These are phyloP conservation scores for Mythimna loreyi DNA, from an alignment of 2,888 invertebrate genomes.

Conservation along the genomic window DNA sequence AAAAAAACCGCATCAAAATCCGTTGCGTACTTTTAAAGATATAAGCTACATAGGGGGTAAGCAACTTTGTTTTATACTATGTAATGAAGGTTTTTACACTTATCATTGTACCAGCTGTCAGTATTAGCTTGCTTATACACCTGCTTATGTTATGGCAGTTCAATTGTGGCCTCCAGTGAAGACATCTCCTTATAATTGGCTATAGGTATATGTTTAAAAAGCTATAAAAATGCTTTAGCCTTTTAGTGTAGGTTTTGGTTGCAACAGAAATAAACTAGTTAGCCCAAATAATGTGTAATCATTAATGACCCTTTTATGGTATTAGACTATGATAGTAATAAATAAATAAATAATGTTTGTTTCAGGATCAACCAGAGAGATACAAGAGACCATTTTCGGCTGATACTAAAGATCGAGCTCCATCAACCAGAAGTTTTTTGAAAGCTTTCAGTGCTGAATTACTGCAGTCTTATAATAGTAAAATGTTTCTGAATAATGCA, in stretches of 20 bases:
- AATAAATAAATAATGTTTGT: too few relatives aligned
- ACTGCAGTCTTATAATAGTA: slow-evolving; percentile 82
- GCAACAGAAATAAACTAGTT: neutral
- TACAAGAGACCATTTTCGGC: slow-evolving; percentile 87
- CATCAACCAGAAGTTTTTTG: slow-evolving; percentile 80
- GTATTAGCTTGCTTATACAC: neutral
- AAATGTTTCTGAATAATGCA: slow-evolving; percentile 24
- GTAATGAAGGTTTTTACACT: too few relatives aligned
- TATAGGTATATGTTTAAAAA: neutral
- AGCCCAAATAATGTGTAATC: neutral
- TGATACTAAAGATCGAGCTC: slow-evolving; percentile 81
- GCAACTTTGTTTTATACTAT: too few relatives aligned
- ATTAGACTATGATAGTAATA: too few relatives aligned
- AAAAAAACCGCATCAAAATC: too few relatives aligned
- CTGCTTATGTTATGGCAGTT: neutral
- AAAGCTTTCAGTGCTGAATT: slow-evolving; percentile 84
- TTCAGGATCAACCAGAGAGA: slow-evolving; percentile 82
- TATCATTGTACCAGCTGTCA: neutral
- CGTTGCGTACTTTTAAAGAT: too few relatives aligned
- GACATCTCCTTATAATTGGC: neutral
- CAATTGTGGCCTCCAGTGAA: too few relatives aligned
- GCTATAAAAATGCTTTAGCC: neutral
- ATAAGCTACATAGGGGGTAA: too few relatives aligned
- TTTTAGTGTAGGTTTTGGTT: too few relatives aligned
- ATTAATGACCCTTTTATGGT: neutral